phyloP scores from a whole-genome alignment of 2,797 vertebrate genomes.

The Gymnopithys bicolor region DNA sequence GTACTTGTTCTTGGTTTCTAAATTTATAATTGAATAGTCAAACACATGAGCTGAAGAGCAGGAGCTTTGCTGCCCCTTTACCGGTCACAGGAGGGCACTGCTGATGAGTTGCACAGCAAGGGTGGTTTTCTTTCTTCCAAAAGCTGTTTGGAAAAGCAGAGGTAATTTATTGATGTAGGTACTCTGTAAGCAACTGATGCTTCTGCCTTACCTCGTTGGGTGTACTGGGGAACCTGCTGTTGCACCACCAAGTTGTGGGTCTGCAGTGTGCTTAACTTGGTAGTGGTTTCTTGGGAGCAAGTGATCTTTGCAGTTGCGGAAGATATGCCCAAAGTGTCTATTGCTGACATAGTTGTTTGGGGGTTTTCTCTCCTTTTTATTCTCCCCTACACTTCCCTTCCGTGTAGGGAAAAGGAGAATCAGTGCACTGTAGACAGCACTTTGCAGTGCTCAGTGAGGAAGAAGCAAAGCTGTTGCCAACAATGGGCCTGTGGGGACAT shows the following conservation, averaged over 20 bases:
- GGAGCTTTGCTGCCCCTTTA: not conserved
- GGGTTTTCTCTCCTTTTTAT: not conserved
- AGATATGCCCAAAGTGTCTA: rapidly evolving
- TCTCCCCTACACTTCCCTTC: not conserved
- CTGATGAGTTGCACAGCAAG: not conserved
- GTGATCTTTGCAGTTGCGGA: not conserved
- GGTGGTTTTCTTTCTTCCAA: not conserved
- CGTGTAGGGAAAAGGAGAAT: not conserved
- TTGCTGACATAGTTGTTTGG: not conserved
- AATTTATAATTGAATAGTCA: not conserved
- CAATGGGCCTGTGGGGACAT: not conserved
- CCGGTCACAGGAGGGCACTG: not conserved
- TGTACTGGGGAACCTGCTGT: not conserved
- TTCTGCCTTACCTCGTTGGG: not conserved
- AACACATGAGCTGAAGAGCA: not conserved
- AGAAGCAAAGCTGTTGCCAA: not conserved
- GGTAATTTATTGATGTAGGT: not conserved
- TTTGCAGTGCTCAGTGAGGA: not conserved
- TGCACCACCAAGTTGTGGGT: not conserved
- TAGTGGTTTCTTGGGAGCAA: not conserved
- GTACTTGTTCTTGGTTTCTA: not conserved
- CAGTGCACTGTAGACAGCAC: not conserved
- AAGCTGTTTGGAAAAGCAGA: not conserved
- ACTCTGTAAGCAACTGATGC: not conserved
- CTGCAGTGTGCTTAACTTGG: not conserved